Conservation (phyloP, 2,888 invertebrate species). For the Tetranychus piercei region DNA sequence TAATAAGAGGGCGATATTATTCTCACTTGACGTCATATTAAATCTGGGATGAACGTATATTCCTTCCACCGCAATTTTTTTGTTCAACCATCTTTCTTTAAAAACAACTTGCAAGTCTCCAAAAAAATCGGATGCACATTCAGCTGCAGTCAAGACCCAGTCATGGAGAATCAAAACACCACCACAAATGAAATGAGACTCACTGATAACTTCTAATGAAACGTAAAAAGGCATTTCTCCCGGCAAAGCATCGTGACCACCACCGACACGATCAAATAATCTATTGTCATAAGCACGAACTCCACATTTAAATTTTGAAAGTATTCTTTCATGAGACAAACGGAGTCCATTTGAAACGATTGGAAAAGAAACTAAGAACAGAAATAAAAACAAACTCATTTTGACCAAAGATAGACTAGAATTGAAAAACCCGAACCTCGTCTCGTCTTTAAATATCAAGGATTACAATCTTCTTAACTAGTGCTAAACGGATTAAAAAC, state of each 20-base stretch:
- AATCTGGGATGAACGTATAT: conserved; percentile 72
- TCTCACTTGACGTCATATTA: conserved; percentile 68
- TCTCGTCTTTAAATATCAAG: too few relatives aligned
- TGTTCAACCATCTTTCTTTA: conserved; percentile 54
- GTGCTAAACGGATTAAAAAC: too few relatives aligned
- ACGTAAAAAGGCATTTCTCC: conserved; percentile 35
- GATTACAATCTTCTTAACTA: too few relatives aligned
- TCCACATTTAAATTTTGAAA: not conserved
- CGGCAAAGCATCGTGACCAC: not conserved
- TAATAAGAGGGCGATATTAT: conserved; percentile 67
- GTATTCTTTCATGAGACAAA: too few relatives aligned
- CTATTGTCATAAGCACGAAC: too few relatives aligned
- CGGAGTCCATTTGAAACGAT: too few relatives aligned
- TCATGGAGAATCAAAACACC: conserved; percentile 70
- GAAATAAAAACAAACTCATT: too few relatives aligned
- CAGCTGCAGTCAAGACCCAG: conserved; percentile 74
- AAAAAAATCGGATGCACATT: conserved; percentile 78
- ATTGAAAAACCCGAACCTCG: too few relatives aligned
- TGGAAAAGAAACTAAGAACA: too few relatives aligned
- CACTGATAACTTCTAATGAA: conserved; percentile 61
- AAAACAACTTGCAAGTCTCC: conserved; percentile 73
- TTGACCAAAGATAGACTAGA: too few relatives aligned
- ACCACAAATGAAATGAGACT: conserved; percentile 71
- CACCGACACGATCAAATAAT: too few relatives aligned
- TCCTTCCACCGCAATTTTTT: conserved; percentile 41